Base-by-base conservation (phyloP, 2,888 invertebrate genomes). In the Hemithea aestivaria region DNA sequence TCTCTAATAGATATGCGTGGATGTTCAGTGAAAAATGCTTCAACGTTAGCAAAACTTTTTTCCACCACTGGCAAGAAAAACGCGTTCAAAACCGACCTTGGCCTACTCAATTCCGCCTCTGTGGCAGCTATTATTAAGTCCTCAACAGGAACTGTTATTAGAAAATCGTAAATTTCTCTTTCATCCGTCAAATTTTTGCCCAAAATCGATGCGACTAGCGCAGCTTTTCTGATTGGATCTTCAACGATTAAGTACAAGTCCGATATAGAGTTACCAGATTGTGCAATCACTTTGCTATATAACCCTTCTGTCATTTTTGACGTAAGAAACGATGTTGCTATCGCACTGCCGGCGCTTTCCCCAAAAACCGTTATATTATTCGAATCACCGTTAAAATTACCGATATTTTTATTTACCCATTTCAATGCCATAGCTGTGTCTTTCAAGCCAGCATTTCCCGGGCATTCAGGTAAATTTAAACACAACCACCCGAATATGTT, bases 401-500 rank as follows among this genome's bases (percentile, higher is more conserved):
- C 32, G 7, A 85, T 79, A 51, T 87, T 87, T 21, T 48, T 54
- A 23, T 65, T 68, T 0, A 87, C 74, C 87, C 87, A 87, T 57
- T 57, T 66, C 2, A 87, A 43, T 0, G 87, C 85, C 57, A 75
- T 64, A 0, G 70, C 57, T 0, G 70, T 59, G 27, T 87, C 87
- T 56, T 85, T 87, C 1, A 80, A 42, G 0, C 68, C 84, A 0
- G 73, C 73, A 37, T 85, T 87, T 0, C 85, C 85, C 0, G 85
- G 82, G 0, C 71, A 79, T 51, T 84, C 83, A 0, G 73, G 68
- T 22, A 64, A 67, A 37, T 82, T 49, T 24, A 85, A 55, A 35
- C 79, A 77, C 1, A 85, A 40, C 47, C 81, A 82, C 0, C 85
- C 87, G 6, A 87, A 44, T 22, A 78, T 57, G 53, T 74, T 66